Conservation (phyloP, 2,113 vertebrate genomes). For the Amphilophus citrinellus region DNA sequence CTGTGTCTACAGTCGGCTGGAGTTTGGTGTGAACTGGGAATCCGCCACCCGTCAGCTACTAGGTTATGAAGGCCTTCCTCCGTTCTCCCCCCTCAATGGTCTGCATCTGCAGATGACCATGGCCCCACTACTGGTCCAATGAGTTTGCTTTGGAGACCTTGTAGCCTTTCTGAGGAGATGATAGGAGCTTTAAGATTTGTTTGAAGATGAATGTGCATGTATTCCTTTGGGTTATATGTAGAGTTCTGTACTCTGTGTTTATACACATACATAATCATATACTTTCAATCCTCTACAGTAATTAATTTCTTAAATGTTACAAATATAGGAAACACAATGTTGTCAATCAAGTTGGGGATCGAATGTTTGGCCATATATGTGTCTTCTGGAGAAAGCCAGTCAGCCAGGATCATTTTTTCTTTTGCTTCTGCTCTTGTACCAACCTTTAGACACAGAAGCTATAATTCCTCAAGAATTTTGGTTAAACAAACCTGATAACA, state of each 20-base stretch:
- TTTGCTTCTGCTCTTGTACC: no score
- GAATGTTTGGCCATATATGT: no score
- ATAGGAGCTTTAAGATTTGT: not conserved
- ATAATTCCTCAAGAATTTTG: no score
- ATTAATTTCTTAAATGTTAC: not conserved
- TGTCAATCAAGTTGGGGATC: no score
- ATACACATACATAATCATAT: not conserved
- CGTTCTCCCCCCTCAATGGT: conserved; percentile 59
- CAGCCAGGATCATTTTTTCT: no score
- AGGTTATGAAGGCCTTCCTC: conserved; percentile 59
- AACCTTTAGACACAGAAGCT: no score
- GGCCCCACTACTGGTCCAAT: not conserved
- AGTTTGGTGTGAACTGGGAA: conserved; percentile 86
- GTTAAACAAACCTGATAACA: no score
- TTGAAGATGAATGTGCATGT: not conserved
- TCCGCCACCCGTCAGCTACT: conserved; percentile 84
- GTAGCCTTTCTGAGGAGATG: not conserved
- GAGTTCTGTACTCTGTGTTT: not conserved
- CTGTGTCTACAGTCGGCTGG: conserved; percentile 83
- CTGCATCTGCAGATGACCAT: conserved; percentile 36
- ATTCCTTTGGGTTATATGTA: not conserved
- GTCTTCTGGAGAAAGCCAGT: no score
- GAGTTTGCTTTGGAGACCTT: not conserved
- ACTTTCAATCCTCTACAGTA: not conserved
- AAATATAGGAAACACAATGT: not conserved